These are phyloP conservation scores for Hapalemur alaotrensis DNA, from an alignment of 2,797 vertebrate genomes.

Conservation along the genomic window DNA sequence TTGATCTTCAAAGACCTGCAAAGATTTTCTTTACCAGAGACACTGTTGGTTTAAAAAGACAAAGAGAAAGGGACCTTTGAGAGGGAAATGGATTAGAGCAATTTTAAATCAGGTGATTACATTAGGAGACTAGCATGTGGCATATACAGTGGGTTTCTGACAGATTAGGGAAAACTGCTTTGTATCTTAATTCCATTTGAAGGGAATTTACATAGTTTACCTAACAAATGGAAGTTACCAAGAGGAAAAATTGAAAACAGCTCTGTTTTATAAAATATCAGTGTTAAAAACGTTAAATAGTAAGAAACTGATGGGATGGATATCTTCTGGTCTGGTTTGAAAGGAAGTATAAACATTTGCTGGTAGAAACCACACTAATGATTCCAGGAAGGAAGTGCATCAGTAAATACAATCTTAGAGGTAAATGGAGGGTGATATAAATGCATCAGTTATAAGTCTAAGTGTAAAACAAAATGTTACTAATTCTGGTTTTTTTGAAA, in stretches of 20 bases:
- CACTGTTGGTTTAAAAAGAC: slow-evolving; percentile 28
- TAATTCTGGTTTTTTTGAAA: not conserved
- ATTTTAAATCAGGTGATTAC: slow-evolving; percentile 19
- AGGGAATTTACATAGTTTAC: slow-evolving; percentile 3
- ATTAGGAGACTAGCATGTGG: not conserved
- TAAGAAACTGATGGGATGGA: not conserved
- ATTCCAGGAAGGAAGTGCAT: not conserved
- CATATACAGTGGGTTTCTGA: not conserved
- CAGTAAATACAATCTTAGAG: not conserved
- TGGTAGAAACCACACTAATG: not conserved
- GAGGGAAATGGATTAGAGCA: slow-evolving; percentile 23
- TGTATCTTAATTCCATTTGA: slow-evolving; percentile 3
- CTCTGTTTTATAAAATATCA: slow-evolving; percentile 25
- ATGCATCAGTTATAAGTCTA: slow-evolving; percentile 17
- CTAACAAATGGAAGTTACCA: not conserved
- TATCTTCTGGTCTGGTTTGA: slow-evolving; percentile 33
- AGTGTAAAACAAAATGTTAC: slow-evolving; percentile 1
- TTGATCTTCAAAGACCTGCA: slow-evolving; percentile 4
- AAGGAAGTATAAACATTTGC: slow-evolving; percentile 37
- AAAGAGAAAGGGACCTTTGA: slow-evolving; percentile 3
- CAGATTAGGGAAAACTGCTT: not conserved
- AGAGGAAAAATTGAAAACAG: not conserved
- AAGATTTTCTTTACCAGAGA: not conserved
- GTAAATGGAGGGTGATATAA: slow-evolving; percentile 2
- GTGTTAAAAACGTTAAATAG: not conserved